phyloP scores from a whole-genome alignment of 2,797 vertebrate genomes.

The Lycodopsis pacificus region DNA sequence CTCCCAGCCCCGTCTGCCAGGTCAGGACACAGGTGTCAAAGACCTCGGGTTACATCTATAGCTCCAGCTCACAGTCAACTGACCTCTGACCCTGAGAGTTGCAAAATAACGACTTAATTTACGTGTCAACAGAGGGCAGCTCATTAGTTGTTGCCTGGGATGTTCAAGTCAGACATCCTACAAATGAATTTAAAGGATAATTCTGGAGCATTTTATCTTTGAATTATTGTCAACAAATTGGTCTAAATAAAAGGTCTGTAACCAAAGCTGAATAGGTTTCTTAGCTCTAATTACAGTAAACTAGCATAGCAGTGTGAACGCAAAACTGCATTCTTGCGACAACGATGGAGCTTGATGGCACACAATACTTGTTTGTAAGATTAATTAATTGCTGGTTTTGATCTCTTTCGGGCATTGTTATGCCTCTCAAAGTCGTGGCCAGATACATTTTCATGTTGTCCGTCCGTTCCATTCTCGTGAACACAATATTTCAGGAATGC shows the following conservation, averaged over 20 bases:
- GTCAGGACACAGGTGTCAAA: constrained; percentile 8
- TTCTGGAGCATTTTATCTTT: not conserved
- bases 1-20: constrained; percentile 38
- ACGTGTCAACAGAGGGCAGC: not conserved
- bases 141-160: constrained; percentile 17
- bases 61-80: constrained; percentile 8
- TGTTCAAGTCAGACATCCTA: not conserved
- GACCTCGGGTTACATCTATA: not conserved
- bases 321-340: too few species aligned
- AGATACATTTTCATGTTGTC: not conserved
- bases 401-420: not conserved
- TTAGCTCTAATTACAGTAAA: not conserved
- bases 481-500: not conserved
- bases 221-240: not conserved
- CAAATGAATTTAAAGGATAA: not conserved
- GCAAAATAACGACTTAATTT: constrained; percentile 14
- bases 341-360: not conserved
- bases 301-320: not conserved
- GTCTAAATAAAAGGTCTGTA: not conserved
- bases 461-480: not conserved
- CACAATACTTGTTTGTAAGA: not conserved
- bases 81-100: constrained; percentile 41
- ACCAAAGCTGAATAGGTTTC: not conserved
- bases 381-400: not conserved
- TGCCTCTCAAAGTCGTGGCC: too few species aligned